Evolutionary conservation across 2,888 invertebrate genomes (phyloP).

Genomic region (Pseudoips prasinana): DNA sequence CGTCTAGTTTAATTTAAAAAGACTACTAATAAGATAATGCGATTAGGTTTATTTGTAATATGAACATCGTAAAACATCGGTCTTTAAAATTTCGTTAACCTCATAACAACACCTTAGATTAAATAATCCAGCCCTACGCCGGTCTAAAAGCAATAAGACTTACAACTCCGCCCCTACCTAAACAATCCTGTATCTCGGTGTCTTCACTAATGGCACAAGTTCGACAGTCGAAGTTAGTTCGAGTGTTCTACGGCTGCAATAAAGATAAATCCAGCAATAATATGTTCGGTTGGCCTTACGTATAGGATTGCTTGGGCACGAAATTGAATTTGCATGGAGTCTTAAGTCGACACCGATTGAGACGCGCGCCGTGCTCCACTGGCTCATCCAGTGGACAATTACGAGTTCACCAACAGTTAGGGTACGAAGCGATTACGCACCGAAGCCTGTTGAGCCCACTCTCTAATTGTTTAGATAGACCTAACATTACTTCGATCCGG

Average conservation of each 20-base stretch:
- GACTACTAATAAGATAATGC: no score
- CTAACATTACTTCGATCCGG: slow-evolving; percentile 31
- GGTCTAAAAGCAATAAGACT: slow-evolving; percentile 80
- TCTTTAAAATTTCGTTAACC: no score
- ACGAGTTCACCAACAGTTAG: slow-evolving; percentile 61
- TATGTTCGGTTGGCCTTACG: slow-evolving; percentile 79
- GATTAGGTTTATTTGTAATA: no score
- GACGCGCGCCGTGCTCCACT: slow-evolving; percentile 53
- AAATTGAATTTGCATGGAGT: slow-evolving; percentile 82
- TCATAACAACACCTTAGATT: slow-evolving; percentile 69
- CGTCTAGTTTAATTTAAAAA: no score
- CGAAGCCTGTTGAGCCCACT: slow-evolving; percentile 49
- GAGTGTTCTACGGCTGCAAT: slow-evolving; percentile 80
- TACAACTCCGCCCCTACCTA: slow-evolving; percentile 78
- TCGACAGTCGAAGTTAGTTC: slow-evolving; percentile 81
- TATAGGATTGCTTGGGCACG: slow-evolving; percentile 75
- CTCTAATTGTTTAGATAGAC: slow-evolving; percentile 37
- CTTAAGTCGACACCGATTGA: slow-evolving; percentile 76
- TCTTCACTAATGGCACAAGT: slow-evolving; percentile 81
- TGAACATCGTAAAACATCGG: no score
- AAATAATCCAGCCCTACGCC: slow-evolving; percentile 71
- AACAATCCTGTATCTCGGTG: slow-evolving; percentile 81
- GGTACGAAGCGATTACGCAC: slow-evolving; percentile 52
- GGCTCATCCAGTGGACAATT: slow-evolving; percentile 65
- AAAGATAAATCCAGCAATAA: slow-evolving; percentile 82